Base-by-base conservation (phyloP, 1,140 invertebrate genomes). In the Zophobas morio region DNA sequence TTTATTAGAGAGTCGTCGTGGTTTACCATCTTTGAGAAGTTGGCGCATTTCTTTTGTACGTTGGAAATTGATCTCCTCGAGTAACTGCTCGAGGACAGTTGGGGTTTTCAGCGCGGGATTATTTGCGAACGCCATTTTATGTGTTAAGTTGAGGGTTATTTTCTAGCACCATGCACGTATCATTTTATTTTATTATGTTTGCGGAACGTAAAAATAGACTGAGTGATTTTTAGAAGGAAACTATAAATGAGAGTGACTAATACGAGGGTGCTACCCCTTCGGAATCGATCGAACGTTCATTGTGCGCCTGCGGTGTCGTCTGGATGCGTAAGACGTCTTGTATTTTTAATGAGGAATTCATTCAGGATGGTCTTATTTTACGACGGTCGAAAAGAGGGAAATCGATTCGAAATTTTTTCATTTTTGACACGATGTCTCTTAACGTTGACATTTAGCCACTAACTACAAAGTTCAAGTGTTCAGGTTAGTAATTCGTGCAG, bases 11-110 rank as follows among this genome's bases (percentile, higher is more conserved):
- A 36, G 46, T 8, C 54, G 5, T 40, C 36, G 37, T 40, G 2
- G 34, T 60, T 51, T 86, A 95, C 94, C 94, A 88, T 96, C 94
- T 87, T 95, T 96, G 76, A 95, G 88, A 80, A 95, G 88, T 86
- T 96, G 95, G 51, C 95, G 88, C 90, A 96, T 95, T 87, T 97
- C 95, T 86, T 96, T 96, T 2, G 94, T 95, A 66, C 95, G 89
- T 85, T 96, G 95, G 83, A 96, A 96, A 85, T 95, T 95, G 76
- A 97, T 96, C 86, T 97, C 95, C 83, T 96, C 94, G 32, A 97
- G 88, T 34, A 97, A 88, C 82, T 96, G 94, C 84, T 96, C 94
- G 77, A 96, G 85, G 85, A 93, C 91, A n/a, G 93, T 95, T 8
- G 93, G 91, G 37, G 91, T 88, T 83, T 91, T 91, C 46, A 92